phyloP scores from a whole-genome alignment of 2,113 vertebrate genomes.

The Zosterops japonicus region DNA sequence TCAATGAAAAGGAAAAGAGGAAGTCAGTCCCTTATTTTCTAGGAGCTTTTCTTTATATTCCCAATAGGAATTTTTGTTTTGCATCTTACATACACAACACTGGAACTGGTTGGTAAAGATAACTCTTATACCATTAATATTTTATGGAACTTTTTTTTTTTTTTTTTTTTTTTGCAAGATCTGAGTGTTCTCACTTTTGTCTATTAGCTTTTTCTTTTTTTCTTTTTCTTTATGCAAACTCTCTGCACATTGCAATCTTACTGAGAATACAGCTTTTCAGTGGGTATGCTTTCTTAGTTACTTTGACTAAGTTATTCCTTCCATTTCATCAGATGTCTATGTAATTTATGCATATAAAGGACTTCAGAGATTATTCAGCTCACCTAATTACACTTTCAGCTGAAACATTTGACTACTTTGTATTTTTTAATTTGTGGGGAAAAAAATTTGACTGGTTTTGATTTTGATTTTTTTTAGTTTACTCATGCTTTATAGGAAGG shows the following conservation, averaged over 20 bases:
- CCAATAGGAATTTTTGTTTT: not conserved
- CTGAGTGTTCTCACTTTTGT: not conserved
- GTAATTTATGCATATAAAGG: not conserved
- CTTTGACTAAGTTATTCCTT: not conserved
- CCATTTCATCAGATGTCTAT: not conserved
- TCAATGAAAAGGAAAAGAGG: not conserved
- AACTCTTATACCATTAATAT: not conserved
- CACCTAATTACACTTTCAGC: not conserved
- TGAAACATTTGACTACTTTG: not conserved
- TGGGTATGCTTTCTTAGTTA: not conserved
- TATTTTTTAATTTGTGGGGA: not conserved
- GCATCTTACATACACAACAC: not conserved
- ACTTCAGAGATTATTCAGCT: not conserved
- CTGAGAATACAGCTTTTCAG: not conserved
- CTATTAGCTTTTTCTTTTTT: not conserved
- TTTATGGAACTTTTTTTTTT: not conserved
- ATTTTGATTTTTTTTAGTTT: not conserved
- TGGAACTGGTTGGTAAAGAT: not conserved
- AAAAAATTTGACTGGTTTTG: not conserved
- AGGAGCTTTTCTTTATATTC: not conserved
- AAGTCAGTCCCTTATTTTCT: not conserved
- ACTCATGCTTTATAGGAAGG: not conserved
- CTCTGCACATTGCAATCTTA: not conserved
- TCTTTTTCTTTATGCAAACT: not conserved
- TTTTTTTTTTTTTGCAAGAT: not conserved